Evolutionary conservation across 2,888 invertebrate species (phyloP).

Genomic region (Mythimna ferrago): DNA sequence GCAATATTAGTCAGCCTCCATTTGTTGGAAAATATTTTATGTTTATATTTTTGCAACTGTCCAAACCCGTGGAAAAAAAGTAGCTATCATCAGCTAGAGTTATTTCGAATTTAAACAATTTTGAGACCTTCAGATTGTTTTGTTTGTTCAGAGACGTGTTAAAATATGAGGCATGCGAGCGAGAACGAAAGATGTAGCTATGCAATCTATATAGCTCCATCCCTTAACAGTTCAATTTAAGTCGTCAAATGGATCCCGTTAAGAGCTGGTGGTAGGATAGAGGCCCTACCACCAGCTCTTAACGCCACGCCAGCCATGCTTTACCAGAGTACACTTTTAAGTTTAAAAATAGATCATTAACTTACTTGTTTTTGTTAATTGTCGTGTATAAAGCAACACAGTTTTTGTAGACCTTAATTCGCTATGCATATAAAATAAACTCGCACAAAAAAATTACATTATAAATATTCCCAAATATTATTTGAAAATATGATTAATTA

Average conservation of each 20-base stretch:
- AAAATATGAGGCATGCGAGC: too few species aligned
- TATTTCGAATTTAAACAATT: background rate
- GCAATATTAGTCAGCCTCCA: background rate
- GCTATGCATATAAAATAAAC: constrained; percentile 17
- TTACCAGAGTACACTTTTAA: background rate
- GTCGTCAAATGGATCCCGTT: too few species aligned
- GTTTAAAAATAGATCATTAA: background rate
- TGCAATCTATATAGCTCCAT: too few species aligned
- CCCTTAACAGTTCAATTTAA: too few species aligned
- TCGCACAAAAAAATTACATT: constrained; percentile 38
- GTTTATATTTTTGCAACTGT: background rate
- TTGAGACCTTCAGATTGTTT: too few species aligned
- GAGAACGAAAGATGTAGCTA: too few species aligned
- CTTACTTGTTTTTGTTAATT: background rate
- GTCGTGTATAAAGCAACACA: background rate
- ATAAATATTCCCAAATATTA: constrained; percentile 68
- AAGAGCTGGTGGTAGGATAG: too few species aligned
- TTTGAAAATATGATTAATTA: constrained; percentile 74
- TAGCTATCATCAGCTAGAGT: too few species aligned
- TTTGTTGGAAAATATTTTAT: background rate
- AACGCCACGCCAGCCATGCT: too few species aligned
- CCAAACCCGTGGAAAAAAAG: background rate
- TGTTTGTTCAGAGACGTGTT: too few species aligned
- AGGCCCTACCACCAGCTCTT: too few species aligned
- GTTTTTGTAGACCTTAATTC: background rate